phyloP scores from a whole-genome alignment of 2,797 vertebrate genomes.

The Anguilla obscura region DNA sequence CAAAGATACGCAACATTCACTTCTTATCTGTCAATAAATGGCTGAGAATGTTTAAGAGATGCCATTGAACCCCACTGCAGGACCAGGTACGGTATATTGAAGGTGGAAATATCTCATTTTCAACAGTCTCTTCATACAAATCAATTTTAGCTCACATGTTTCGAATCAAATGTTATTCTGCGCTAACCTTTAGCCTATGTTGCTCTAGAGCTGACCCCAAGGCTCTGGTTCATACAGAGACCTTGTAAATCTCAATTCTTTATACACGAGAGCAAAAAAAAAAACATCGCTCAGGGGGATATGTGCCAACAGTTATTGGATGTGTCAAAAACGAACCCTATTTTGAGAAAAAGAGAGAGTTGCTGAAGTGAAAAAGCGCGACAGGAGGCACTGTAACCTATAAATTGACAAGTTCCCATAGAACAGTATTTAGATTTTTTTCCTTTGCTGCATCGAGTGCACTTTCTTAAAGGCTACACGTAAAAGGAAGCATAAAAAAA shows the following conservation, averaged over 20 bases:
- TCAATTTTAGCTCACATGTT: constrained; percentile 57
- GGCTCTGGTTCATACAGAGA: constrained; percentile 48
- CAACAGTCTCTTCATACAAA: constrained; percentile 51
- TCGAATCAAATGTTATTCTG: constrained; percentile 36
- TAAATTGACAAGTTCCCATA: constrained; percentile 16
- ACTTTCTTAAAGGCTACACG: not conserved
- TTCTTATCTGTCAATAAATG: constrained; percentile 42
- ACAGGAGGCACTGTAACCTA: constrained; percentile 9
- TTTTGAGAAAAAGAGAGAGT: constrained; percentile 39
- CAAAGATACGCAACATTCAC: constrained; percentile 38
- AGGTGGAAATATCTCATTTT: constrained; percentile 42
- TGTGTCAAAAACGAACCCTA: constrained; percentile 48
- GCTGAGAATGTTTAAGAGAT: constrained; percentile 35
- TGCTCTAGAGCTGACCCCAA: constrained; percentile 50
- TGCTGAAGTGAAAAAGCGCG: constrained; percentile 1
- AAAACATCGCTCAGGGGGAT: constrained; percentile 47
- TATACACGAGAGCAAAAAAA: constrained; percentile 46
- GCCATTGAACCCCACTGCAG: constrained; percentile 46
- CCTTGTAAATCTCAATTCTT: constrained; percentile 55
- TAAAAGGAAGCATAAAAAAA: constrained; percentile 2
- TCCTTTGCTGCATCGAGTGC: not conserved
- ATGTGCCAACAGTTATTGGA: constrained; percentile 53
- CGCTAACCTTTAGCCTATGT: constrained; percentile 53
- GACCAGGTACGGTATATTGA: constrained; percentile 40
- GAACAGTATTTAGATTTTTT: constrained; percentile 22